Conservation (phyloP, 2,113 vertebrate genomes). For the Callipepla californica region DNA sequence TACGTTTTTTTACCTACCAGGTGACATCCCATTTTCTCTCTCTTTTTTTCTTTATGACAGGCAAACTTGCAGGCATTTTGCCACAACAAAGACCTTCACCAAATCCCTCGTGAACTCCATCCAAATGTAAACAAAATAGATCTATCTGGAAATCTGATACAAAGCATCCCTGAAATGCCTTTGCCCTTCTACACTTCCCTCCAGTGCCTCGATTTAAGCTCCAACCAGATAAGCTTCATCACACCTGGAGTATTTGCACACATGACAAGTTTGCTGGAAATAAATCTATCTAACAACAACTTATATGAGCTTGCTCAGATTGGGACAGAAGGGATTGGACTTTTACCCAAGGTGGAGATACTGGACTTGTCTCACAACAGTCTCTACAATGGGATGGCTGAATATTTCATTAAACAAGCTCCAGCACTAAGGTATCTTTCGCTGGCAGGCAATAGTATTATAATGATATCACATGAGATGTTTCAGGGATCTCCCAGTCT, state of each 20-base stretch:
- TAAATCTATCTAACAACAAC: slow-evolving; percentile 88
- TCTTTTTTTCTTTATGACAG: slow-evolving; percentile 69
- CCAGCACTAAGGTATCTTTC: slow-evolving; percentile 84
- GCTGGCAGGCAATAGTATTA: slow-evolving; percentile 90
- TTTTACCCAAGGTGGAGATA: slow-evolving; percentile 78
- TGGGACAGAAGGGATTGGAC: slow-evolving; percentile 75
- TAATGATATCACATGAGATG: slow-evolving; percentile 80
- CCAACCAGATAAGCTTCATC: slow-evolving; percentile 89
- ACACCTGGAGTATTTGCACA: slow-evolving; percentile 83
- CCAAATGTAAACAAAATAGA: slow-evolving; percentile 81
- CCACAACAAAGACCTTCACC: slow-evolving; percentile 80
- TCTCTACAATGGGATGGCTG: slow-evolving; percentile 86
- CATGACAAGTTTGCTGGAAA: slow-evolving; percentile 81
- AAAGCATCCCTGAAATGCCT: slow-evolving; percentile 80
- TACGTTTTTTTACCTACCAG: not conserved
- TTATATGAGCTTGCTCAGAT: slow-evolving; percentile 79
- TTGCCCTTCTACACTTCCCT: slow-evolving; percentile 78
- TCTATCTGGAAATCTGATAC: slow-evolving; percentile 88
- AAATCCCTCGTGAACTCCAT: slow-evolving; percentile 80
- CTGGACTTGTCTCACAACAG: slow-evolving; percentile 92
- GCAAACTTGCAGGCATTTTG: slow-evolving; percentile 83
- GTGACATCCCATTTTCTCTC: not conserved
- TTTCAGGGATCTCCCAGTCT: slow-evolving; percentile 81
- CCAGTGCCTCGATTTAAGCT: slow-evolving; percentile 84
- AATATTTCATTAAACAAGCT: slow-evolving; percentile 84